Base-by-base conservation (phyloP, 1,140 invertebrate species). In the Andrena cerasifolii region DNA sequence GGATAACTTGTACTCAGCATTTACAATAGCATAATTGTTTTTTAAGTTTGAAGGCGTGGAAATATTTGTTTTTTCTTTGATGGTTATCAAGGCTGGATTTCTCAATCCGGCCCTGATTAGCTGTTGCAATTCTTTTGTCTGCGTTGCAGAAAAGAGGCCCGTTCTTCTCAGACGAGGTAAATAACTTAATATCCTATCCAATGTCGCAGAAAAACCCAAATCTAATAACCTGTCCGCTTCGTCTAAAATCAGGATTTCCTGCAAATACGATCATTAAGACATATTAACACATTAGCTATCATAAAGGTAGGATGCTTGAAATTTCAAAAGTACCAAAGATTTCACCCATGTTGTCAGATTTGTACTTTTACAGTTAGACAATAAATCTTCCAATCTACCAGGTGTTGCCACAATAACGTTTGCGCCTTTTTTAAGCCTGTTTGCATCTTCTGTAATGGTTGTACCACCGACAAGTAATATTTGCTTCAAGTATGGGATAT, bases 121-220 rank as follows among this genome's bases (percentile, higher is more conserved):
- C 80, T 98, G 96, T 80, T 98, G 95, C 0, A 99, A 93, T 93
- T 99, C 97, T 90, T 98, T 98, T 0, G 98, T 99, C 92, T 99
- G 99, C 21, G 99, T 99, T 7, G 99, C 99, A 33, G 99, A 99
- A 93, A 99, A 99, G 24, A 99, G 93, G 0, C 98, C 98, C 0
- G 99, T 99, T 87, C 98, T 94, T 82, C 99, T 92, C 88, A 99
- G 97, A 68, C 98, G 96, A 0, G 99, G 99, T 56, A 99, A 92
- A 91, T 96, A 97, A 86, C 95, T 95, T 0, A 99, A 93, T 86
- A 99, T 99, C 51, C 95, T 97, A 82, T 98, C 98, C 1, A 99
- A 92, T n/a, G 96, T 95, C 10, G 94, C 93, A 88, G 97, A 96
- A 92, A 99, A 99, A 5, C 98, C 98, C 80, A 99, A 93, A 88